Base-by-base conservation (phyloP, 2,888 invertebrate genomes). In the Dynastes tityus region DNA sequence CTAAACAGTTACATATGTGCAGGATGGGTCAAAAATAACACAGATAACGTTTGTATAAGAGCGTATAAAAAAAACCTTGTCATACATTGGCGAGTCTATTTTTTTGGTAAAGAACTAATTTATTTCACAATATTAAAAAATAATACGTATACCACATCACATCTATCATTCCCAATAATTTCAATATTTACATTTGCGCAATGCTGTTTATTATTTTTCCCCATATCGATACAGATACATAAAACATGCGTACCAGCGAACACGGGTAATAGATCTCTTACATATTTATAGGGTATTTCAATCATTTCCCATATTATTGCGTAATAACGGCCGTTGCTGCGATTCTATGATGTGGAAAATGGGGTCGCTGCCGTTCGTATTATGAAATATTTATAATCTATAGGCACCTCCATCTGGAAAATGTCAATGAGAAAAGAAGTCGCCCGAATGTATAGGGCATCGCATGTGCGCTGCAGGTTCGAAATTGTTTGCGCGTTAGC, bases 361-460 rank as follows among this genome's bases (percentile, higher is more conserved):
- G 11, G 51, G 68, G 68, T 37, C 29, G 37, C n/a, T 13, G 40
- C 16, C 51, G 68, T 51, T 68, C 49, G 49, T 68, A 51, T 68
- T 51, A 68, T 68, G 51, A 68, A 68, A 68, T 68, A 68, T 68
- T 49, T 68, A 68, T 51, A 51, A 27, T 49, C 27, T 13, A 51
- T 49, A 27, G 13, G 51, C 51, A 51, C 68, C 68, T 68, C 27
- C 68, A 68, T 68, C 68, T 68, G 68, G 68, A 68, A 68, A 68
- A 68, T 68, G 51, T 68, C 68, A 65, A 68, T 53, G 27, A 27
- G 51, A 68, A 51, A 68, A 51, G 49, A 29, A 68, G 40, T 5
- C 45, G 45, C 2, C 55, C 6, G n/a, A 27, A 22, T 22, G 9
- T 16, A 22, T 58, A 1, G 8, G 9, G 11, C 45, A 5, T 5